Evolutionary conservation across 2,888 invertebrate genomes (phyloP), one percentile per base, ranked within the genome.

Genomic region (Noctua janthina): DNA sequence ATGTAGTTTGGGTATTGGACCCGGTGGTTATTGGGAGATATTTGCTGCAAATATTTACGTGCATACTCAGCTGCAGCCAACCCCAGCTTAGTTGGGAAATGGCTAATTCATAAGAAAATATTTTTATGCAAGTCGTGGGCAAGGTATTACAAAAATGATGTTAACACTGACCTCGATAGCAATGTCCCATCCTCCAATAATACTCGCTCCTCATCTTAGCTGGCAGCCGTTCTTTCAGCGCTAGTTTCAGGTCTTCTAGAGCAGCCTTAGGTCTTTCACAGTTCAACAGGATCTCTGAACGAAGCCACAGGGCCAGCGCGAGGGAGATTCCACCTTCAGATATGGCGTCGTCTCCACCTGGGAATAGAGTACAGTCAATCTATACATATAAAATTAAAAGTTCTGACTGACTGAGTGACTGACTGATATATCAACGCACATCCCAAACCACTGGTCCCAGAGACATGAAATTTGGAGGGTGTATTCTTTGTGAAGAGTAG

Each of bases 131-230:
- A 13, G 39, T 67, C n/a, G n/a, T 20, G 54, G 20, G 20, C 59
- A 13, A n/a, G 5, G n/a, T 23, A 3, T 17, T 20, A 20, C 17
- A 51, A 10, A 20, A 13, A 46, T 11, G 1, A 43, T 15, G 0
- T 49, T 3, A n/a, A 39, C 11, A 78, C 78, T 49, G 11, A 96
- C 97, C 97, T 93, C 95, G 95, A 90, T 98, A 98, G 83, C 98
- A 98, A 78, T 98, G 97, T 0, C 98, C 98, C 97, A 98, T 98
- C 87, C 98, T 96, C 95, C 98, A 97, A 91, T 98, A 98, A 84
- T 98, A 98, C 81, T 98, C 97, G 0, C 97, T 96, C 82, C 98
- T 97, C 94, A 97, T 96, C 81, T 97, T 97, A 0, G 97, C 97
- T 0, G 98, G 98, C 8, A 98, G 94, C 4, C 97, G 97, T 91